Base-by-base conservation (phyloP, 2,797 vertebrate genomes). In the Sebastes diploproa region DNA sequence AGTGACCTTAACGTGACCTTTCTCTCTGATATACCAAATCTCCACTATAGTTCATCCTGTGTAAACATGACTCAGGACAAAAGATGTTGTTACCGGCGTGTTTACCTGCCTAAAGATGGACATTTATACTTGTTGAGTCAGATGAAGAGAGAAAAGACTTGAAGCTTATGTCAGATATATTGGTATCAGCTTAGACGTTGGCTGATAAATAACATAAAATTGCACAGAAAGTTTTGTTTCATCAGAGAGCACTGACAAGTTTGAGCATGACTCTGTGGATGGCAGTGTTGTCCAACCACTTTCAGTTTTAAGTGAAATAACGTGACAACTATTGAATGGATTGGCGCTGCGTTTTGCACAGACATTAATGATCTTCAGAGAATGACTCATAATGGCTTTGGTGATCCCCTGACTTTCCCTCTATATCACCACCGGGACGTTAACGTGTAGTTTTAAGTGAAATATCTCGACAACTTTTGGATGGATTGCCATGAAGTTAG, bases 1-100 rank as follows among this genome's bases (percentile, higher is more conserved):
- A 58, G 83, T 90, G 91, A 88, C 91, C 90, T 63, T 7, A 9
- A 7, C 16, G 10, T 83, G 59, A 91, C 86, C 79, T 84, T 78
- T 5, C 71, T 14, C 36, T 81, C 61, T 74, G 70, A 32, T 63
- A 59, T 73, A 61, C 16, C 52, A 72, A 14, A 64, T 61, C 27
- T 13, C 18, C 29, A 38, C 52, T 6, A 16, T 30, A 34, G 69
- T 55, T 72, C n/a, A 32, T 27, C 36, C 79, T 7, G 36, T 56
- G 56, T 56, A 73, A 85, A 80, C 63, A 75, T 54, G 70, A 71
- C 80, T 32, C 52, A 7, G 46, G n/a, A 14, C 55, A 81, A 75
- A 64, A 50, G 5, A 52, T 29, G 62, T 59, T 71, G n/a, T 12
- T 13, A 29, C 7, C 2, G 2, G 6, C 18, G 20, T 36, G 27